Evolutionary conservation across 2,797 vertebrate genomes (phyloP), one percentile per base, ranked within the genome.

Genomic region (Astyanax mexicanus): DNA sequence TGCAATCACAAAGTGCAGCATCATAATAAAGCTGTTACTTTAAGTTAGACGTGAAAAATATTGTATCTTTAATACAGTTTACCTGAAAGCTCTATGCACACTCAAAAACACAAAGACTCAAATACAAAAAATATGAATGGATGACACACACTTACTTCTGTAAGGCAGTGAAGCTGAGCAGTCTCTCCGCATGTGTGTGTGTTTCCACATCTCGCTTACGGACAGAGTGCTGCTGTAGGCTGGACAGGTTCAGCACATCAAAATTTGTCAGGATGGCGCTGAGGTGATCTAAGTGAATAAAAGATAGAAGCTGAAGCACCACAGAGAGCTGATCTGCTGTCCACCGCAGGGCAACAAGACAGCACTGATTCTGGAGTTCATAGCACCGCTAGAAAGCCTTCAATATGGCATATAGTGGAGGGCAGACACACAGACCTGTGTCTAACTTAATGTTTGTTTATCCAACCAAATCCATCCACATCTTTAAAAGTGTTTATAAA

Each of bases 81-180:
- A 42, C n/a, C 5, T 19, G 23, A 32, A 8, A 51, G 25, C 62
- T 57, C 42, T 4, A 55, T 25, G 65, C 35, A 61, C 12, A 75
- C 15, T 2, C 29, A 32, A 32, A 32, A 29, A 32, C 29, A 32
- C 32, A 32, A 32, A 32, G 29, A 42, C 7, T 69, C 0, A 44
- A 17, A 21, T 15, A 1, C 0, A 44, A 17, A 21, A 15, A 1
- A 3, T 42, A 54, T 12, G 57, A 47, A 29, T 27, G 4, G 13
- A 7, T 11, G 21, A 21, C 7, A 17, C 35, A 19, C 37, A 58
- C 45, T 61, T 0, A 99, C 97, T 96, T 98, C 82, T 93, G 88
- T 85, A 99, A 88, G 49, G 96, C 96, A 69, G 88, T 91, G 86
- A 98, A 98, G 79, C 93, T 96, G 38, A 99, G 80, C 21, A 94